phyloP scores from a whole-genome alignment of 2,113 vertebrate species.

The Toxostoma redivivum region DNA sequence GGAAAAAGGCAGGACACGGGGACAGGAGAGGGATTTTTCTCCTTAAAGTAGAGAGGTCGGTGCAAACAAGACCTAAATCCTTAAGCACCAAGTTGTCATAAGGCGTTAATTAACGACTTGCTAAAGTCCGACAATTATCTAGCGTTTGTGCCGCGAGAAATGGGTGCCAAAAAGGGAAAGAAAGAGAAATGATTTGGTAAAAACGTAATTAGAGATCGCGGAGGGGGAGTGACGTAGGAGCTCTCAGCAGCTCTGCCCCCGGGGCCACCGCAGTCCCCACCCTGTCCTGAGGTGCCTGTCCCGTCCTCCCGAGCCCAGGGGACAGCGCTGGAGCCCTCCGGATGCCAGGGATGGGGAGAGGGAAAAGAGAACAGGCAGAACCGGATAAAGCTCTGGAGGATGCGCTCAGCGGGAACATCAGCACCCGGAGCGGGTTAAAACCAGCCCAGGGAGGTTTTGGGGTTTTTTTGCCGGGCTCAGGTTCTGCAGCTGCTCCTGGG shows the following conservation, averaged over 20 bases:
- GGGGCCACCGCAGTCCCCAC: neutral
- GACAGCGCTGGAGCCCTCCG: neutral
- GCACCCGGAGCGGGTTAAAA: neutral
- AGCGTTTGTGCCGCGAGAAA: neutral
- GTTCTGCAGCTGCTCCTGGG: fast-evolving
- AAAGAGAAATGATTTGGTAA: fast-evolving
- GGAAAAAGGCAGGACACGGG: neutral
- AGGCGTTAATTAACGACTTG: neutral
- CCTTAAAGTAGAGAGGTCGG: neutral
- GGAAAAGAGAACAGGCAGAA: neutral
- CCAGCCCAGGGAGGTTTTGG: neutral
- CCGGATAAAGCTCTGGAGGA: neutral
- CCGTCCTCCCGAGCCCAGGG: neutral
- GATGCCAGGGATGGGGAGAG: neutral
- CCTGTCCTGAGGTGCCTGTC: neutral
- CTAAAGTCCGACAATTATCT: neutral
- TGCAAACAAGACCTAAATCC: neutral
- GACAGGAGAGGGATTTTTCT: neutral
- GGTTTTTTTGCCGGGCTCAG: neutral
- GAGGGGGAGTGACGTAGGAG: neutral
- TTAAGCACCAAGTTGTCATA: neutral
- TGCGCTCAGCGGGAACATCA: fast-evolving
- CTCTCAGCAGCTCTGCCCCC: neutral
- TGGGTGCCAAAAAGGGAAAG: neutral
- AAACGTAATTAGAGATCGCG: neutral